Conservation (phyloP, 1,140 invertebrate species). For the Teleogryllus occipitalis region DNA sequence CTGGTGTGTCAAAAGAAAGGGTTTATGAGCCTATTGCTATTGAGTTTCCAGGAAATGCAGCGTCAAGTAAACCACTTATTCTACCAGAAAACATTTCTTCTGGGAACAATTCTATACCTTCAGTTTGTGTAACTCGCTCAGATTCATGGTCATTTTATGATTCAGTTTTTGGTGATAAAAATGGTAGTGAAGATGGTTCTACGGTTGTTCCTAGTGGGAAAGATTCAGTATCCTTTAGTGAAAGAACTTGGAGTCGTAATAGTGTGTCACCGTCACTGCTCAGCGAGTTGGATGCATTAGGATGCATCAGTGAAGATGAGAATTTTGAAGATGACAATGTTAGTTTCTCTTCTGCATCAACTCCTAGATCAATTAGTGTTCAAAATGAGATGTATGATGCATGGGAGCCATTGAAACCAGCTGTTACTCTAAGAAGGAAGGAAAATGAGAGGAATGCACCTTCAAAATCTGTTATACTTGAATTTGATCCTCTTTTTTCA, state of each 20-base stretch:
- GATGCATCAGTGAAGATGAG: conserved; percentile 22
- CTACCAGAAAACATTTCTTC: background rate
- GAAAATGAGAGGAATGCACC: conserved; percentile 18
- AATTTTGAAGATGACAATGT: conserved; percentile 7
- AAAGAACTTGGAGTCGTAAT: background rate
- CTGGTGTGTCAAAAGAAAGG: background rate
- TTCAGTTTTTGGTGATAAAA: conserved; percentile 23
- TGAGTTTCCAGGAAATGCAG: background rate
- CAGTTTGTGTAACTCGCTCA: conserved; percentile 27
- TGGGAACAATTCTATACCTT: background rate
- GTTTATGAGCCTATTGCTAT: background rate
- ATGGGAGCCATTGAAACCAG: conserved; percentile 14
- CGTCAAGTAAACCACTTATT: background rate
- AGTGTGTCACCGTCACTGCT: conserved; percentile 17
- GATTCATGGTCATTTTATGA: conserved; percentile 51
- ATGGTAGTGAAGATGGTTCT: background rate
- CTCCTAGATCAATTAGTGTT: conserved; percentile 8
- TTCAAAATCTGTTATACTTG: conserved; percentile 29
- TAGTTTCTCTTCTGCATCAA: background rate
- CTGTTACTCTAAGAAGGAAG: background rate
- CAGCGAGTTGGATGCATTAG: conserved; percentile 12
- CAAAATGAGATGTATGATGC: conserved; percentile 25
- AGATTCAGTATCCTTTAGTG: background rate
- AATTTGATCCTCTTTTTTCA: conserved; percentile 32
- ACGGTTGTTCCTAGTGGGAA: background rate